Evolutionary conservation across 2,888 invertebrate species (phyloP), one percentile per base, ranked within the genome.

Genomic region (Phasia obesa): DNA sequence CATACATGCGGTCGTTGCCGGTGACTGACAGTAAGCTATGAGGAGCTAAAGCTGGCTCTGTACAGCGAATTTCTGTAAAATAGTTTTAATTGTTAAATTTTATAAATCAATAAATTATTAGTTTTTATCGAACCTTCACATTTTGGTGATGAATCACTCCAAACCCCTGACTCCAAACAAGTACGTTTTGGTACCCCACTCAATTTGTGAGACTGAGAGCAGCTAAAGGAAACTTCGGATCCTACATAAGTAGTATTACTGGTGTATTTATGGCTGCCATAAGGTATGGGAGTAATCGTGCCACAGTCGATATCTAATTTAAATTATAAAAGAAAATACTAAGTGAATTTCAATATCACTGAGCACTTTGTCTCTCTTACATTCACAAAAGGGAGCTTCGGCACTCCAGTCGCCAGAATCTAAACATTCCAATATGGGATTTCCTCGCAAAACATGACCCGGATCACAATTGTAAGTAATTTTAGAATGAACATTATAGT

Each of bases 231-330:
- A 21, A 97, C 95, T 86, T 96, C 93, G 87, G 97, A 97, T 83
- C 95, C 95, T 57, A 97, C 92, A 89, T 95, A 95, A 0, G 97
- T 97, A 1, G 95, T 95, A 23, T 94, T 95, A 87, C 96, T 96
- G 0, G 94, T 90, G 86, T 97, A 96, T 51, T 94, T 94, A 0
- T 95, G 93, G 21, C 94, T 93, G 5, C 97, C 98, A 88, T 96
- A 96, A 0, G 95, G 93, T 85, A 97, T 91, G 0, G 96, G 94
- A 2, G 96, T 93, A 17, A 97, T 94, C 88, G 96, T 94, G 6
- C 97, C 97, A 89, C 98, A 98, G 88, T 98, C 97, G 84, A 98
- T 94, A 90, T 96, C 97, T 97, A 88, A 0, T n/a, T n/a, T n/a
- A n/a, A n/a, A 49, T 35, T 60, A 1, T n/a, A n/a, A n/a, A 38